These are phyloP conservation scores for Oeneis ivallda DNA, from an alignment of 2,888 invertebrate genomes.

Conservation along the genomic window DNA sequence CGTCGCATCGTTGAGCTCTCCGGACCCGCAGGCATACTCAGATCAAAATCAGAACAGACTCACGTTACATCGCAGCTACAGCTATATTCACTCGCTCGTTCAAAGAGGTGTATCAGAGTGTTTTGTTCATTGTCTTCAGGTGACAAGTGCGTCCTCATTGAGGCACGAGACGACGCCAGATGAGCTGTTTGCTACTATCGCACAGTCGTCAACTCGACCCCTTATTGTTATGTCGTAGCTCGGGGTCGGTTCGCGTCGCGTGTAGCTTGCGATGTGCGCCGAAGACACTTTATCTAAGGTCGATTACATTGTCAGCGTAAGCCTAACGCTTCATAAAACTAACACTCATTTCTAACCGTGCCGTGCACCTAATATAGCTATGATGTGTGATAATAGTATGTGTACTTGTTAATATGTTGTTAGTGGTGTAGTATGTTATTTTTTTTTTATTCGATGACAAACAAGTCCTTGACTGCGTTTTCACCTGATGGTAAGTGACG, in stretches of 20 bases:
- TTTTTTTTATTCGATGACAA: too few relatives aligned
- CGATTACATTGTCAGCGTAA: constrained; percentile 79
- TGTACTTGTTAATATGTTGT: too few relatives aligned
- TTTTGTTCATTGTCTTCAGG: constrained; percentile 87
- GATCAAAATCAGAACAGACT: constrained; percentile 58
- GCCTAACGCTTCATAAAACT: constrained; percentile 80
- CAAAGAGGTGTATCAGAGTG: constrained; percentile 78
- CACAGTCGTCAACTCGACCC: constrained; percentile 76
- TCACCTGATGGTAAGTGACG: too few relatives aligned
- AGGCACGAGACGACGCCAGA: constrained; percentile 86
- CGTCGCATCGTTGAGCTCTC: constrained; percentile 75
- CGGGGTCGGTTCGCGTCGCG: constrained; percentile 74
- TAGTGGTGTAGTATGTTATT: too few relatives aligned
- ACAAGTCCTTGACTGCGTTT: too few relatives aligned
- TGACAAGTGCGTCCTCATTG: constrained; percentile 91
- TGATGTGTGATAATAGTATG: too few relatives aligned
- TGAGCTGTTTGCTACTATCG: constrained; percentile 78
- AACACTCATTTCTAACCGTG: constrained; percentile 64
- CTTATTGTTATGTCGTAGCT: constrained; percentile 69
- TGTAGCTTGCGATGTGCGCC: constrained; percentile 80
- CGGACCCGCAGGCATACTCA: constrained; percentile 77
- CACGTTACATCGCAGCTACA: constrained; percentile 81
- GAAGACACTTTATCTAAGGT: constrained; percentile 79
- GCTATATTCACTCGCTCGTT: constrained; percentile 75
- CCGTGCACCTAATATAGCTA: too few relatives aligned